Percentiles rank a stretch among this genome's conserved stretches.
phyloP scores from a whole-genome alignment of 2,888 invertebrate species.

The Callyntrura guangdongensis region DNA sequence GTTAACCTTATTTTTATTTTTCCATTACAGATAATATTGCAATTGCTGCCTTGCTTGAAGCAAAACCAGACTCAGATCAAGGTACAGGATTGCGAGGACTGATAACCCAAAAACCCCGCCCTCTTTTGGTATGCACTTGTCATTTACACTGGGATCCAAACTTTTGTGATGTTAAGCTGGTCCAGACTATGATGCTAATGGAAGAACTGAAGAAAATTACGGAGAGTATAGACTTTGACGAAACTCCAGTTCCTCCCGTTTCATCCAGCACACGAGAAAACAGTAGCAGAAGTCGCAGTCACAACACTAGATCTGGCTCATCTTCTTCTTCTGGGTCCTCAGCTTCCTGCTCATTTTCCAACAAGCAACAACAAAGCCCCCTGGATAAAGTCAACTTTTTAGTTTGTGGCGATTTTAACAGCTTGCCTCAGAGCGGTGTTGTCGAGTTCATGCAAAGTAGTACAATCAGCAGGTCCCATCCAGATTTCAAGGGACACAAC shows the following conservation, averaged over 20 bases:
- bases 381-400: slow-evolving; percentile 94
- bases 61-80: slow-evolving; percentile 98
- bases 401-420: slow-evolving; percentile 99
- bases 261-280: background rate
- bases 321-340: slow-evolving; percentile 48
- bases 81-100: slow-evolving; percentile 87
- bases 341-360: slow-evolving; percentile 22
- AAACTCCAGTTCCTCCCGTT: background rate
- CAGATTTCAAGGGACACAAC: slow-evolving; percentile 98
- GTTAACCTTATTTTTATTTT: too few relatives aligned
- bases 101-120: slow-evolving; percentile 88
- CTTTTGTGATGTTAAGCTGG: slow-evolving; percentile 99
- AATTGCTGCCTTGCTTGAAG: slow-evolving; percentile 96
- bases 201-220: slow-evolving; percentile 96
- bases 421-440: slow-evolving; percentile 95
- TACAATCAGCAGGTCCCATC: slow-evolving; percentile 95
- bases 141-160: slow-evolving; percentile 99
- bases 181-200: slow-evolving; percentile 99
- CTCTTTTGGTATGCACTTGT: slow-evolving; percentile 98
- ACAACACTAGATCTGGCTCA: slow-evolving; percentile 29
- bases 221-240: slow-evolving; percentile 90
- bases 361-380: background rate
- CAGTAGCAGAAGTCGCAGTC: background rate
- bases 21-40: slow-evolving; percentile 98
- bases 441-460: slow-evolving; percentile 98